Conservation (phyloP, 2,797 vertebrate species). For the Phalanger gymnotis region DNA sequence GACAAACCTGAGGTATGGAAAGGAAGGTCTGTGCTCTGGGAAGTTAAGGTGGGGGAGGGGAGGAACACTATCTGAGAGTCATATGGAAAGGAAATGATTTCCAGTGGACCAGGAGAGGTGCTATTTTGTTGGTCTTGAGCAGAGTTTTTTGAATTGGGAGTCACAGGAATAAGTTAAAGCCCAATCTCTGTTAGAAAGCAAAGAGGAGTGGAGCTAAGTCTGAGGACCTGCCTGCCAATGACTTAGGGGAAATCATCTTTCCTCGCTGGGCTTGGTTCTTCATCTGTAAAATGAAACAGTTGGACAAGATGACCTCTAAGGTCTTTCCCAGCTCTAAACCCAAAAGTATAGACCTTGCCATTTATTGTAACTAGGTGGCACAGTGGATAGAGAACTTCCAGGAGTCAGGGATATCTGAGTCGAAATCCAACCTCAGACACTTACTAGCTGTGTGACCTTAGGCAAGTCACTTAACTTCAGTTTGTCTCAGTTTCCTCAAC, state of each 20-base stretch:
- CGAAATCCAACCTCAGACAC: background rate
- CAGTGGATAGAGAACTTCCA: background rate
- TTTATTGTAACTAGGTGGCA: background rate
- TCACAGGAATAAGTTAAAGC: background rate
- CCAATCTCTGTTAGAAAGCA: background rate
- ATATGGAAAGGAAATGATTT: background rate
- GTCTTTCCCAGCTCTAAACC: background rate
- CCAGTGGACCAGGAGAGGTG: background rate
- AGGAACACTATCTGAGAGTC: background rate
- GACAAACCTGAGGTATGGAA: background rate
- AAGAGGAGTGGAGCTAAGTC: background rate
- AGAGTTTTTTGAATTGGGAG: background rate
- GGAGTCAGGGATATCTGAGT: background rate
- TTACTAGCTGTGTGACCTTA: background rate
- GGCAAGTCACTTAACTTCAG: background rate
- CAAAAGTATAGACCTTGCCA: background rate
- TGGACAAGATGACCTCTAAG: background rate
- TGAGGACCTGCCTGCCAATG: background rate
- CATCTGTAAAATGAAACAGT: background rate
- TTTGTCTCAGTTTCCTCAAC: background rate
- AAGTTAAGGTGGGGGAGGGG: background rate
- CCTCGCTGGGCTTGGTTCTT: background rate
- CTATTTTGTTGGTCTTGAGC: background rate
- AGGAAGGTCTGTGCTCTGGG: background rate
- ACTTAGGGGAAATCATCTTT: background rate